Evolutionary conservation across 1,140 invertebrate species (phyloP).

Genomic region (Megathymus violae): DNA sequence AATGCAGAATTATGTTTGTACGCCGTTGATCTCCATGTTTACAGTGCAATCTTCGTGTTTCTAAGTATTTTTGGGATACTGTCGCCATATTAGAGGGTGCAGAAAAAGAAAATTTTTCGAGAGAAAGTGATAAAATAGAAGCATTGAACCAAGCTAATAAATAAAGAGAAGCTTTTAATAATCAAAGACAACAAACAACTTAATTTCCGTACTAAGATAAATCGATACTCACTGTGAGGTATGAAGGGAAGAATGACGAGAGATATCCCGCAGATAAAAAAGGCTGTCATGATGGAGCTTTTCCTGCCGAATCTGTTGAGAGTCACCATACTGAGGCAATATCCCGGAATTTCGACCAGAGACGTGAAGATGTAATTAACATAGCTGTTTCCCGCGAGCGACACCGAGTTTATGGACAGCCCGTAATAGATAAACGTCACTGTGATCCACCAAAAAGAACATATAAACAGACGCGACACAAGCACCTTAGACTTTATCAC

Average conservation of each 20-base stretch:
- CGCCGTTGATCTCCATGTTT: too few species aligned
- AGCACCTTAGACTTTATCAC: conserved; percentile 85
- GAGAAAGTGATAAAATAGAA: too few species aligned
- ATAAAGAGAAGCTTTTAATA: too few species aligned
- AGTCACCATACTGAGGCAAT: conserved; percentile 80
- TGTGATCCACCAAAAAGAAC: conserved; percentile 90
- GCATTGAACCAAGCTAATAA: background rate
- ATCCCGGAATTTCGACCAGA: conserved; percentile 85
- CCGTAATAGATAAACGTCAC: conserved; percentile 92
- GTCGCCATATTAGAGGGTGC: too few species aligned
- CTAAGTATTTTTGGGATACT: too few species aligned
- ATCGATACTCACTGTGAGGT: conserved; percentile 56
- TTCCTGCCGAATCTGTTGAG: conserved; percentile 85
- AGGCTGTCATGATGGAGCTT: conserved; percentile 81
- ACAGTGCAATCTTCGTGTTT: too few species aligned
- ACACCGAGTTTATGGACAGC: conserved; percentile 87
- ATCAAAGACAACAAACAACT: background rate
- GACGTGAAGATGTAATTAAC: conserved; percentile 85
- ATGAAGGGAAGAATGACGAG: conserved; percentile 61
- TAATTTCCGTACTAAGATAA: background rate
- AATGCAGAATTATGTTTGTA: too few species aligned
- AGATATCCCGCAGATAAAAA: conserved; percentile 70
- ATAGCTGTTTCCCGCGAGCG: conserved; percentile 86
- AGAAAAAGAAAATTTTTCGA: too few species aligned
- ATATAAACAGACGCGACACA: conserved; percentile 86